Evolutionary conservation across 2,888 invertebrate genomes (phyloP), one percentile per base, ranked within the genome.

Genomic region (Margaritifera margaritifera): DNA sequence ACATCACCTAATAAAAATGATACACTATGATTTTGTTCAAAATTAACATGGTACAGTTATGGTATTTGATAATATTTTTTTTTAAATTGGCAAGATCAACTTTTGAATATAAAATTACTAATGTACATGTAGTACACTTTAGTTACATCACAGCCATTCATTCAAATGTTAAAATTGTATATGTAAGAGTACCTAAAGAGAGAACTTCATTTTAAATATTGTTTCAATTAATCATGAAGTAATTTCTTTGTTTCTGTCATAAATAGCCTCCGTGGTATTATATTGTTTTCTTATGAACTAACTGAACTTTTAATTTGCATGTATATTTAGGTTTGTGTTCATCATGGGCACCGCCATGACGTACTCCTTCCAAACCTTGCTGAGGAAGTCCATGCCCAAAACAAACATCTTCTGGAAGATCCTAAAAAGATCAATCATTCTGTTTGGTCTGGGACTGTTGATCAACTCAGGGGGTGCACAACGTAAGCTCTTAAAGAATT

Each of bases 261-360:
- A 15, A n/a, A 52, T 52, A 50, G 18, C 50, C 25, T 51, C 20
- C n/a, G 22, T 3, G 2, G 22, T 22, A 27, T 27, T 24, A 58
- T 24, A 27, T 6, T 51, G 22, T 27, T 20, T 31, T n/a, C 22
- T 27, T 20, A 50, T 62, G 52, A 19, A 54, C 22, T 20, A 24
- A 54, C 42, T 18, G 24, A 51, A 24, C 42, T 22, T 51, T 64
- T 25, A 25, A 31, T 6, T 0, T 25, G 18, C n/a, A 19, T 22
- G 42, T 58, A 52, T 54, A 54, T 80, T 42, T 75, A 93, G 93
- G 93, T 98, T 98, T 90, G 92, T 98, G 75, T 98, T 97, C 96
- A 96, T 98, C 80, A 98, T 98, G 98, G 98, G 98, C 6, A 95
- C 96, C 55, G 96, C 97, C 82, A 94, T 98, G 78, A 96, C 97